Percentiles rank a stretch among this genome's conserved stretches.
Conservation (phyloP, 2,888 invertebrate genomes). For the Chorisops tibialis region DNA sequence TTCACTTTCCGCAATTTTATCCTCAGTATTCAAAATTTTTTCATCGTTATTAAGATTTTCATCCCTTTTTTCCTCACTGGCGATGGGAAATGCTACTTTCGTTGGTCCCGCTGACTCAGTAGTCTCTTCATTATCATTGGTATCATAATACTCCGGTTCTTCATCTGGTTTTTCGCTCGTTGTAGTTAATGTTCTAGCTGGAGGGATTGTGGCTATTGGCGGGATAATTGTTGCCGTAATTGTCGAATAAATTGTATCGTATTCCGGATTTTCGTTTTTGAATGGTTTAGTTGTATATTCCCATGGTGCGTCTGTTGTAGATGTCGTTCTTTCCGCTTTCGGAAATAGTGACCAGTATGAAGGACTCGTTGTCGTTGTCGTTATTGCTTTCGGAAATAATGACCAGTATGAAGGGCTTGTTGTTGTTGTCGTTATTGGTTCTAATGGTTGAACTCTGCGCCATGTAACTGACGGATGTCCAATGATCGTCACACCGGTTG, state of each 20-base stretch:
- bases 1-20: no score
- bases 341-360: neutral
- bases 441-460: neutral
- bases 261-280: neutral
- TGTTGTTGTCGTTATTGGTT: neutral
- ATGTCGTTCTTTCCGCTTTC: neutral
- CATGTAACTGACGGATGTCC: neutral
- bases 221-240: constrained; percentile 1
- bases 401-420: neutral
- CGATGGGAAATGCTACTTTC: neutral
- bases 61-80: neutral
- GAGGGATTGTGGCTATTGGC: neutral
- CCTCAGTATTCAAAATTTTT: neutral
- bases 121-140: neutral
- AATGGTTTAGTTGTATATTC: constrained; percentile 1
- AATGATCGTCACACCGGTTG: neutral
- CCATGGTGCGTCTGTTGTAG: neutral
- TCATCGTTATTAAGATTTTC: neutral
- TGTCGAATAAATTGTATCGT: neutral
- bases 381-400: neutral
- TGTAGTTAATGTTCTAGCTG: neutral
- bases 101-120: constrained; percentile 11
- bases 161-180: neutral
- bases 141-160: constrained; percentile 1
- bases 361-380: neutral